Percentiles rank a stretch among this genome's conserved stretches.
Evolutionary conservation across 2,888 invertebrate species (phyloP).

Genomic region (Chromoteleia sp.): DNA sequence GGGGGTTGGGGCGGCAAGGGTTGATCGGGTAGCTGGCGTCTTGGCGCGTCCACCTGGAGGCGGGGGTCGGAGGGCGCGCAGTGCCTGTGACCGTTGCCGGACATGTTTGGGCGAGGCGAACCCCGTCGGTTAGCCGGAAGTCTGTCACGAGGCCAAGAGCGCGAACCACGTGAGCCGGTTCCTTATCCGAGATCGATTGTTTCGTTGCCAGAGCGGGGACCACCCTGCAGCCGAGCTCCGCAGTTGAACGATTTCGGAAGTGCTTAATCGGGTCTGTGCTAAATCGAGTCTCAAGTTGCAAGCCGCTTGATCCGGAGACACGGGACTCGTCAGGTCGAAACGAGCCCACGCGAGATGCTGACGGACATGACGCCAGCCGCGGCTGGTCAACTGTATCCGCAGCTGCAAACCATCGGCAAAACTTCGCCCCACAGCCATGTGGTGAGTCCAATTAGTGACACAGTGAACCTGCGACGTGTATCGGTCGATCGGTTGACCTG

Average conservation of each 20-base stretch:
- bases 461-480: slow-evolving; percentile 31
- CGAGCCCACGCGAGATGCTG: slow-evolving; percentile 79
- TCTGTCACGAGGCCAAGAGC: slow-evolving; percentile 84
- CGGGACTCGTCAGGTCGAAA: slow-evolving; percentile 14
- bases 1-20: too few species aligned
- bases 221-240: slow-evolving; percentile 32
- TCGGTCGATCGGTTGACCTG: slow-evolving; percentile 64
- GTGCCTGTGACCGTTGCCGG: slow-evolving; percentile 75
- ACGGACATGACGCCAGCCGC: slow-evolving; percentile 85
- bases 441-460: slow-evolving; percentile 79
- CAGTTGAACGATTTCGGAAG: slow-evolving; percentile 13
- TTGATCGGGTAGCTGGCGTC: too few species aligned
- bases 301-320: slow-evolving; percentile 9
- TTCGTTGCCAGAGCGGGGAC: slow-evolving; percentile 75
- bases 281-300: not conserved
- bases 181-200: slow-evolving; percentile 73
- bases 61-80: too few species aligned
- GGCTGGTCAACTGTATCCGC: slow-evolving; percentile 84
- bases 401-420: slow-evolving; percentile 83
- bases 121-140: slow-evolving; percentile 82
- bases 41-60: too few species aligned
- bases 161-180: slow-evolving; percentile 84
- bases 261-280: slow-evolving; percentile 10
- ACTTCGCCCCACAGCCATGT: slow-evolving; percentile 83
- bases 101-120: slow-evolving; percentile 76